Evolutionary conservation across 2,888 invertebrate genomes (phyloP).

Genomic region (Bombyx huttoni): DNA sequence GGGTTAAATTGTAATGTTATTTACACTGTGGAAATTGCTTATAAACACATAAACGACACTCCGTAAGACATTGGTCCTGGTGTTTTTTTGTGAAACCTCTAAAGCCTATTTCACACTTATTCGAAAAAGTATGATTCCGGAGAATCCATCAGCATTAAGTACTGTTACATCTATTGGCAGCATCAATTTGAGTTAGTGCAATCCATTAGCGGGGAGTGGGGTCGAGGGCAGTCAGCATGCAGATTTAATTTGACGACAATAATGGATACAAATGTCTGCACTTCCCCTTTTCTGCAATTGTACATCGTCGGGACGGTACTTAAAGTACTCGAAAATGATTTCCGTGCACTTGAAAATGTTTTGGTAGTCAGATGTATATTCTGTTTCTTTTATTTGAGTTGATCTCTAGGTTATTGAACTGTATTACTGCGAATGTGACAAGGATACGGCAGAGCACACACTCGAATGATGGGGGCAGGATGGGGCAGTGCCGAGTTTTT

Average conservation of each 20-base stretch:
- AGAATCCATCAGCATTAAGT: background rate
- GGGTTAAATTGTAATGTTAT: no score
- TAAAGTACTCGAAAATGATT: background rate
- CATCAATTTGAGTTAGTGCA: conserved; percentile 32
- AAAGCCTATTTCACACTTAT: background rate
- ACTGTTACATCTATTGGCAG: conserved; percentile 2
- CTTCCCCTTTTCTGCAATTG: conserved; percentile 18
- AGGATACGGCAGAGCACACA: no score
- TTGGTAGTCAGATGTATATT: no score
- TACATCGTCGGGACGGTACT: conserved; percentile 2
- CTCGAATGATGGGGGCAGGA: no score
- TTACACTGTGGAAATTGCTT: no score
- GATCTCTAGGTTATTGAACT: no score
- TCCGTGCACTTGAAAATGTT: background rate
- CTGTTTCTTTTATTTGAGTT: no score
- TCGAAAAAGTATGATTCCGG: background rate
- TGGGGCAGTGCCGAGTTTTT: no score
- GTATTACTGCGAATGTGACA: no score
- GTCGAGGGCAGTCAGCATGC: conserved; percentile 23
- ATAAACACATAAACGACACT: no score
- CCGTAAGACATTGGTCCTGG: no score
- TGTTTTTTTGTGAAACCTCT: no score
- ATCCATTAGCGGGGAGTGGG: conserved; percentile 46
- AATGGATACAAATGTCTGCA: conserved; percentile 44
- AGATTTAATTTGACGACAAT: conserved; percentile 54